A percentile compares a stretch with the other conserved stretches of the same genome.
These are phyloP conservation scores for Drosophila albomicans DNA, from an alignment of 1,140 invertebrate species.

Conservation along the genomic window DNA sequence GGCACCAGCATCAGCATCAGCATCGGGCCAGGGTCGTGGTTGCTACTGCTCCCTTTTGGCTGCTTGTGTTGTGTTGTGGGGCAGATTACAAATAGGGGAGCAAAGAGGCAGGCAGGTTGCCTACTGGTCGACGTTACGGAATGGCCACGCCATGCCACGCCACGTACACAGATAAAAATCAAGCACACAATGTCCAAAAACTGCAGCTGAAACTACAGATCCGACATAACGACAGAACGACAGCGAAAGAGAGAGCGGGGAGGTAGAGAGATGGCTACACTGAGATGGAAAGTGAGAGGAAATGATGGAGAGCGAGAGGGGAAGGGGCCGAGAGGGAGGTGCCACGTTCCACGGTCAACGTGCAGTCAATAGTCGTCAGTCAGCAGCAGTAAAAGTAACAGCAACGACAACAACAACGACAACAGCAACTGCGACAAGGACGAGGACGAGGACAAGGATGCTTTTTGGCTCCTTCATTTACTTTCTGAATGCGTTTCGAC, in stretches of 20 bases:
- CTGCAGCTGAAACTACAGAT: conserved; percentile 38
- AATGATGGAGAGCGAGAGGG: neutral
- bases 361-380: conserved; percentile 26
- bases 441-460: neutral
- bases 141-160: conserved; percentile 59
- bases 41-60: neutral
- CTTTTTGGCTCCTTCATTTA: neutral
- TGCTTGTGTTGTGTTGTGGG: neutral
- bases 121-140: conserved; percentile 57
- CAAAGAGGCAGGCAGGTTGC: neutral
- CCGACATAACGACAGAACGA: neutral
- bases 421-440: conserved; percentile 9
- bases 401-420: conserved; percentile 3
- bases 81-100: neutral
- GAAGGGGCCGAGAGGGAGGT: neutral
- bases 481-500: conserved; percentile 2
- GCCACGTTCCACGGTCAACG: conserved; percentile 1
- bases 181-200: conserved; percentile 64
- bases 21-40: conserved; percentile 18
- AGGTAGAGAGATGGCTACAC: neutral
- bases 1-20: no score
- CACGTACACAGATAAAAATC: conserved; percentile 75
- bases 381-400: conserved; percentile 5
- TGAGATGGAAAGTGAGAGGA: neutral
- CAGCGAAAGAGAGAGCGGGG: no score